phyloP scores from a whole-genome alignment of 2,888 invertebrate genomes.

The Tiliacea aurago region DNA sequence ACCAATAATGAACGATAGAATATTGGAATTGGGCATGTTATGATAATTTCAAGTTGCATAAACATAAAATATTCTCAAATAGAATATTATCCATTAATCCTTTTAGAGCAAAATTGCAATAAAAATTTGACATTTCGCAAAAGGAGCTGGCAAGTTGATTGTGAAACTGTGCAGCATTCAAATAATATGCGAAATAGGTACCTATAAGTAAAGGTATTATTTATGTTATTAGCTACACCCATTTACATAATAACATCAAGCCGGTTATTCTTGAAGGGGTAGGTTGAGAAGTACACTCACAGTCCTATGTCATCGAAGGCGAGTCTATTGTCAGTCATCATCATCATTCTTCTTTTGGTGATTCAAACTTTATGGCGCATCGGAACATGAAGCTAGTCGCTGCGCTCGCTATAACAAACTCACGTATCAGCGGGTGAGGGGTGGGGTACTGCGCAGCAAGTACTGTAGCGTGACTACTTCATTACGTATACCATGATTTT shows the following conservation, averaged over 20 bases:
- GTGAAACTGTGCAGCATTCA: slow-evolving; percentile 20
- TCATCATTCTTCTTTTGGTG: too few relatives aligned
- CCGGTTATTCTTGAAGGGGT: neutral
- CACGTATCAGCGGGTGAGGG: too few relatives aligned
- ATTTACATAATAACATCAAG: neutral
- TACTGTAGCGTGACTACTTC: too few relatives aligned
- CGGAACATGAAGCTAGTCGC: too few relatives aligned
- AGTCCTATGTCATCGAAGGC: neutral
- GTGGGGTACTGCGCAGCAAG: too few relatives aligned
- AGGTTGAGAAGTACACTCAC: neutral
- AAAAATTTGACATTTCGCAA: slow-evolving; percentile 62
- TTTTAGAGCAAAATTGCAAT: slow-evolving; percentile 35
- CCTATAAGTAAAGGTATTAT: neutral
- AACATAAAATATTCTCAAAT: neutral
- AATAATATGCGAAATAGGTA: slow-evolving; percentile 14
- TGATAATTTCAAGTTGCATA: slow-evolving; percentile 19
- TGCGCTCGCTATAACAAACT: too few relatives aligned
- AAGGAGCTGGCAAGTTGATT: slow-evolving; percentile 36
- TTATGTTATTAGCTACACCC: slow-evolving; percentile 14
- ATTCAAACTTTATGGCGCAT: too few relatives aligned
- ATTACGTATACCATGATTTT: too few relatives aligned
- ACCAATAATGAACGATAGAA: neutral
- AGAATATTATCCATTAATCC: slow-evolving; percentile 16
- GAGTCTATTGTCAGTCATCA: too few relatives aligned
- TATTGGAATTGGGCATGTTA: neutral